Conservation (phyloP, 2,797 vertebrate genomes). For the Sebastes nivosus region DNA sequence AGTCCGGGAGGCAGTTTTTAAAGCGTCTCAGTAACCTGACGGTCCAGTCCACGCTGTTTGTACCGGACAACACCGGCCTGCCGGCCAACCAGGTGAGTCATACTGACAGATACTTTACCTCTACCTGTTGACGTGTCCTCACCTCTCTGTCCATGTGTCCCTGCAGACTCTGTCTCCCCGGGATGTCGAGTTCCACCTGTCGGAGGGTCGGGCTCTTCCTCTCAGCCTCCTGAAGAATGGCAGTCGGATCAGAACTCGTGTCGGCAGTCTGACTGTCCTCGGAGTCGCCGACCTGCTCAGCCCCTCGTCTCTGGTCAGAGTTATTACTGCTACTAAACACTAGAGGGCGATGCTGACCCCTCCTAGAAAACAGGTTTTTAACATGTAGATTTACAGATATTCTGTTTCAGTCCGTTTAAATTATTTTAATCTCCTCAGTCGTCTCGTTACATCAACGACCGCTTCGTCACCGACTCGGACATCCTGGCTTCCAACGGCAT, state of each 20-base stretch:
- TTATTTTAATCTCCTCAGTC: slow-evolving; percentile 67
- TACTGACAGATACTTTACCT: rapidly evolving
- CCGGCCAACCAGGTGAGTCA: slow-evolving; percentile 84
- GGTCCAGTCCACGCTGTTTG: slow-evolving; percentile 87
- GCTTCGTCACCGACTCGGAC: slow-evolving; percentile 85
- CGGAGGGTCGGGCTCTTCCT: slow-evolving; percentile 75
- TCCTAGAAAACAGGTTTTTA: background rate
- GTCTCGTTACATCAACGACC: slow-evolving; percentile 86
- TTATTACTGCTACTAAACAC: background rate
- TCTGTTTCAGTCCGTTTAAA: background rate
- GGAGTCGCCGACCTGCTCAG: slow-evolving; percentile 73
- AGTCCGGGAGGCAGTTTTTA: slow-evolving; percentile 84
- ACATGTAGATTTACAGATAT: background rate
- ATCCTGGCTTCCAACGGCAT: slow-evolving; percentile 91
- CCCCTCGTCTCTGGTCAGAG: slow-evolving; percentile 68
- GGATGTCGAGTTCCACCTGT: slow-evolving; percentile 91
- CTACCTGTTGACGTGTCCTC: background rate
- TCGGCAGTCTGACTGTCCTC: slow-evolving; percentile 85
- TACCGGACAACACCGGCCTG: slow-evolving; percentile 87
- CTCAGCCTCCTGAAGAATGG: slow-evolving; percentile 87
- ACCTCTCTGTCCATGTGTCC: background rate
- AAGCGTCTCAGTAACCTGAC: slow-evolving; percentile 83
- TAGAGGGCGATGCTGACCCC: too few relatives aligned
- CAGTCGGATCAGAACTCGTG: slow-evolving; percentile 81
- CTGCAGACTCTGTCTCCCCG: slow-evolving; percentile 87